Conservation (phyloP, 2,888 invertebrate genomes). For the Monochamus alternatus region DNA sequence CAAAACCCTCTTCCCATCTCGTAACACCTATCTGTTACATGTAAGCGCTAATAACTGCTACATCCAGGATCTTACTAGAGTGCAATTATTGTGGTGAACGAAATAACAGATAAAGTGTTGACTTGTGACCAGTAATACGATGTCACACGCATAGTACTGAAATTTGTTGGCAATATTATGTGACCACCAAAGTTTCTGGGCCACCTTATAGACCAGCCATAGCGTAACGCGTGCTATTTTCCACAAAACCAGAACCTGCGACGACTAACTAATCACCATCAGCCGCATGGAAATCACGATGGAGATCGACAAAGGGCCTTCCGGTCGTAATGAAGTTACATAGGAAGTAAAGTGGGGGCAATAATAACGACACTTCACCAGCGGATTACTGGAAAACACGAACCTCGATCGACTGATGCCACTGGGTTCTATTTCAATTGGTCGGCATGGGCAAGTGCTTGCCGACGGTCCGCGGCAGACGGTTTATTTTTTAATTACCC, state of each 20-base stretch:
- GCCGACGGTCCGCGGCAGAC: background rate
- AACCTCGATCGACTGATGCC: constrained; percentile 61
- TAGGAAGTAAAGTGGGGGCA: constrained; percentile 62
- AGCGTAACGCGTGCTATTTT: constrained; percentile 6
- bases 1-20: too few relatives aligned
- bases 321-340: constrained; percentile 53
- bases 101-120: too few relatives aligned
- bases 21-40: too few relatives aligned
- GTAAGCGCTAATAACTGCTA: too few relatives aligned
- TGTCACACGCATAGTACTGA: too few relatives aligned
- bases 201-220: background rate
- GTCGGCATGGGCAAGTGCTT: constrained; percentile 44
- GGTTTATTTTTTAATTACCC: constrained; percentile 50
- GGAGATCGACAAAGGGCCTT: constrained; percentile 60
- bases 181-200: too few relatives aligned
- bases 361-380: constrained; percentile 52
- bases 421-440: constrained; percentile 46
- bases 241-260: constrained; percentile 7
- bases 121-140: too few relatives aligned
- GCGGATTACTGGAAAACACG: constrained; percentile 64
- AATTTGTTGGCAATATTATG: too few relatives aligned
- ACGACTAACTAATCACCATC: constrained; percentile 8
- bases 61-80: too few relatives aligned
- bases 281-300: constrained; percentile 34
- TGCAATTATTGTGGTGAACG: too few relatives aligned